phyloP scores from a whole-genome alignment of 2,113 vertebrate genomes.

The Arenaria interpres region DNA sequence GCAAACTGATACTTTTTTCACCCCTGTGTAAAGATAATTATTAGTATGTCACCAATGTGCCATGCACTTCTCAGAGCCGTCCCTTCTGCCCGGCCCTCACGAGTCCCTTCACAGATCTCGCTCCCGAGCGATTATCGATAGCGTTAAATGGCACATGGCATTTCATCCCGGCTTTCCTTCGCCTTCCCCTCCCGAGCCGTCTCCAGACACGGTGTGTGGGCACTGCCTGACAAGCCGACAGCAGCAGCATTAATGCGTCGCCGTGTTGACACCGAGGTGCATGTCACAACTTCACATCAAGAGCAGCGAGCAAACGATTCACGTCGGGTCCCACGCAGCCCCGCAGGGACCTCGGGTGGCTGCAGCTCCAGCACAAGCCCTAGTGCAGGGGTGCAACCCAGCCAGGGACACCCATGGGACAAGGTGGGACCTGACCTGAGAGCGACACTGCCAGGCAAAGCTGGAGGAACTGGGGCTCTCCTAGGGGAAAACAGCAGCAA shows the following conservation, averaged over 20 bases:
- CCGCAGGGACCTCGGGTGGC: accelerated
- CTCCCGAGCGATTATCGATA: background rate
- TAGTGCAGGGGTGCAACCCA: background rate
- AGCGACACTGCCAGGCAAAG: accelerated
- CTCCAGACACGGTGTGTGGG: background rate
- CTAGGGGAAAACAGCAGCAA: background rate
- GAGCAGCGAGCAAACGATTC: background rate
- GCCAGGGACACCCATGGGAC: background rate
- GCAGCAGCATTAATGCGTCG: background rate
- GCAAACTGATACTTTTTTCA: background rate
- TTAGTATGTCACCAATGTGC: accelerated
- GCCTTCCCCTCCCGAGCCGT: background rate
- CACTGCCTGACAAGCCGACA: background rate
- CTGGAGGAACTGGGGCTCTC: background rate
- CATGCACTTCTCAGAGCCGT: background rate
- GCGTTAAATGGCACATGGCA: accelerated
- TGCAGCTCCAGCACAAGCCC: background rate
- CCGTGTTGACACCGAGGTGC: background rate
- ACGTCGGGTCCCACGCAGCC: background rate
- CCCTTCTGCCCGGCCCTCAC: background rate
- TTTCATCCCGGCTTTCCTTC: background rate
- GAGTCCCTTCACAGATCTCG: accelerated
- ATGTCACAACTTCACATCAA: background rate
- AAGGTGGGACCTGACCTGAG: accelerated
- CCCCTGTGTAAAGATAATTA: background rate